phyloP scores from a whole-genome alignment of 92 coral and sea anemone species.

The Isaurus tuberculatus region DNA sequence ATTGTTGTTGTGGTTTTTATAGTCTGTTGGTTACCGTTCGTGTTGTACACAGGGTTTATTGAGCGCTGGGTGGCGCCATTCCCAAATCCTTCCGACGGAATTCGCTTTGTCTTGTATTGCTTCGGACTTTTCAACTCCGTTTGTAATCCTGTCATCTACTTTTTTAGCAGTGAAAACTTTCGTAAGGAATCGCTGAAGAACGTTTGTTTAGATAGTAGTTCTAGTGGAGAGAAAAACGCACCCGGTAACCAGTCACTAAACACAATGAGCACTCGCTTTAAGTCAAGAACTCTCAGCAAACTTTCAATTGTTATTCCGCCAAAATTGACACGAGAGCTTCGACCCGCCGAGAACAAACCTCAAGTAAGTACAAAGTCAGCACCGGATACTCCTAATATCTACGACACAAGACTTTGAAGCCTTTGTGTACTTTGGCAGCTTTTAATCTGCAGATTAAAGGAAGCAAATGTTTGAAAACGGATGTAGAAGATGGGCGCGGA shows the following conservation, averaged over 20 bases:
- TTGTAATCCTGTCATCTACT: slow-evolving; percentile 86
- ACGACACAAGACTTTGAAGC: slow-evolving; percentile 28
- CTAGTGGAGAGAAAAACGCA: slow-evolving; percentile 25
- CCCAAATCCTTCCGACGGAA: slow-evolving; percentile 80
- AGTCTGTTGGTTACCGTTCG: slow-evolving; percentile 80
- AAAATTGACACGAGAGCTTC: slow-evolving; percentile 10
- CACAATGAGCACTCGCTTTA: not conserved
- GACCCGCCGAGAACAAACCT: not conserved
- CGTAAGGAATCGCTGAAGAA: slow-evolving; percentile 73
- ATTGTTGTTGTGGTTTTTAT: slow-evolving; percentile 74
- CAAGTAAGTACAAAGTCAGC: not conserved
- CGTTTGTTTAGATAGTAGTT: slow-evolving; percentile 66
- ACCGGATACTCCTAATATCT: not conserved
- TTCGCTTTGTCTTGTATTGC: slow-evolving; percentile 68
- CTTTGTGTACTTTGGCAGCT: not conserved
- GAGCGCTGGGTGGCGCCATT: slow-evolving; percentile 84
- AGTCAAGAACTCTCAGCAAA: slow-evolving; percentile 19
- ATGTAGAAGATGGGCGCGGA: too few species aligned
- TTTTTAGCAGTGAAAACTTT: slow-evolving; percentile 74
- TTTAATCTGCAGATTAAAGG: not conserved
- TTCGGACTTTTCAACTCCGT: slow-evolving; percentile 80
- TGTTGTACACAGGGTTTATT: slow-evolving; percentile 77
- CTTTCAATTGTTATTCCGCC: slow-evolving; percentile 27
- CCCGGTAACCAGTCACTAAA: not conserved
- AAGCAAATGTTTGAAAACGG: too few species aligned